These are phyloP conservation scores for Lasioglossum villosulum DNA, from an alignment of 2,888 invertebrate species.

Conservation along the genomic window DNA sequence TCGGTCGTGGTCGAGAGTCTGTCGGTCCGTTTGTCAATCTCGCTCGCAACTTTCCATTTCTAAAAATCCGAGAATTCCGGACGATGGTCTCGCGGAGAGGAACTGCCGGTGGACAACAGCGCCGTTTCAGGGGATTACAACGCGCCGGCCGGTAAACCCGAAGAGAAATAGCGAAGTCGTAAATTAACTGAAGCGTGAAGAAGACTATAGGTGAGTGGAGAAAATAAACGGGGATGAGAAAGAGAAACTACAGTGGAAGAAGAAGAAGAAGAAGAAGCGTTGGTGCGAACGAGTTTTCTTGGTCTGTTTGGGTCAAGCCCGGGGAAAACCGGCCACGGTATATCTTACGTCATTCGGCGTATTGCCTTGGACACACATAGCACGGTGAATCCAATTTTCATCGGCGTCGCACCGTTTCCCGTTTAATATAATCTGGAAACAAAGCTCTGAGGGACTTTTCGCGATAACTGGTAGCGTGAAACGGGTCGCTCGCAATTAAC, in stretches of 20 bases:
- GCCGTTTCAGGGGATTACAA: constrained; percentile 13
- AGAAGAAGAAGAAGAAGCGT: neutral
- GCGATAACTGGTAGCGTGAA: neutral
- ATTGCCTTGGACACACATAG: neutral
- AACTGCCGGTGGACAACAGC: neutral
- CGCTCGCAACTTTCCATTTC: neutral
- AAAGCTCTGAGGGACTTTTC: neutral
- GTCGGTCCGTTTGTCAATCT: neutral
- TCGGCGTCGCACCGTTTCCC: neutral
- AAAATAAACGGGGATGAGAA: neutral
- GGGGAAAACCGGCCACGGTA: neutral
- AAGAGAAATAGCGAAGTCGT: constrained; percentile 12
- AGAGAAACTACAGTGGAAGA: neutral
- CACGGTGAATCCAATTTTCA: neutral
- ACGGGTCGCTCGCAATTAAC: neutral
- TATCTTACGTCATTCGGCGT: neutral
- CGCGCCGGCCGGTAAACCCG: neutral
- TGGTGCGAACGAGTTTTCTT: neutral
- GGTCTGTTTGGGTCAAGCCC: neutral
- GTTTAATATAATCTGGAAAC: constrained; percentile 6
- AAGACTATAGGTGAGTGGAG: constrained; percentile 1
- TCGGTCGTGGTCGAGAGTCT: neutral
- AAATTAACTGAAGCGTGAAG: constrained; percentile 20
- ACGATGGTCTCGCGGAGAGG: neutral
- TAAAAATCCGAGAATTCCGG: neutral